A percentile compares a stretch with the other conserved stretches of the same genome.
These are phyloP conservation scores for Lutjanus erythropterus DNA, from an alignment of 2,113 vertebrate genomes.

Conservation along the genomic window DNA sequence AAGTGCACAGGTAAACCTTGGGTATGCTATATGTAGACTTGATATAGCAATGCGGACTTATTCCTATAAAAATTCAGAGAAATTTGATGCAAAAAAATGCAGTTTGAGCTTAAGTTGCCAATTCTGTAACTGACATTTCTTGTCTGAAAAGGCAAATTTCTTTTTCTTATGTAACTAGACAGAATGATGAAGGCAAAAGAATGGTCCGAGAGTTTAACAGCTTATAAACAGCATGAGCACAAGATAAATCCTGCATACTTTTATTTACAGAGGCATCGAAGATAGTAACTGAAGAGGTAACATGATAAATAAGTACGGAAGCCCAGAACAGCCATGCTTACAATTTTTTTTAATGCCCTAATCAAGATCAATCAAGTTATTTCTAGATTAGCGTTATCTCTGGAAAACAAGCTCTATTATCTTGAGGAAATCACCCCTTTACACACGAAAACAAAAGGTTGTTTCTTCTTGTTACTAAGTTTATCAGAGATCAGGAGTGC, in stretches of 20 bases:
- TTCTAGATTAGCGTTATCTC: too few relatives aligned
- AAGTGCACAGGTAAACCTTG: slow-evolving; percentile 17
- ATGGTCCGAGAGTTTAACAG: not conserved
- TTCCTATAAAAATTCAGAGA: not conserved
- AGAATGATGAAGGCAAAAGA: slow-evolving; percentile 9
- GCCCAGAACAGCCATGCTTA: too few relatives aligned
- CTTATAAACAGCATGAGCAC: not conserved
- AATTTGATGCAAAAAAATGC: not conserved
- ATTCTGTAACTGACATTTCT: not conserved
- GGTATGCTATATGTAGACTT: not conserved
- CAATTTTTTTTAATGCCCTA: too few relatives aligned
- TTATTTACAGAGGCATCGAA: not conserved
- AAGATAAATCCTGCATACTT: not conserved
- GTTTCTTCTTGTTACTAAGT: too few relatives aligned
- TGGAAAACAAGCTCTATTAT: too few relatives aligned
- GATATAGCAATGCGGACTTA: not conserved
- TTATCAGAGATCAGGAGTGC: too few relatives aligned
- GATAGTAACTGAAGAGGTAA: not conserved
- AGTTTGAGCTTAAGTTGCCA: not conserved
- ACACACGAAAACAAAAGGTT: too few relatives aligned
- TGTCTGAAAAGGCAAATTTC: not conserved
- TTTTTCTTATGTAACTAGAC: not conserved
- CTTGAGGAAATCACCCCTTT: too few relatives aligned
- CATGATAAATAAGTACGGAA: too few relatives aligned
- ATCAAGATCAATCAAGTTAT: too few relatives aligned